A percentile compares a stretch with the other conserved stretches of the same genome.
Evolutionary conservation across 2,888 invertebrate species (phyloP).

Genomic region (Platycheirus albimanus): DNA sequence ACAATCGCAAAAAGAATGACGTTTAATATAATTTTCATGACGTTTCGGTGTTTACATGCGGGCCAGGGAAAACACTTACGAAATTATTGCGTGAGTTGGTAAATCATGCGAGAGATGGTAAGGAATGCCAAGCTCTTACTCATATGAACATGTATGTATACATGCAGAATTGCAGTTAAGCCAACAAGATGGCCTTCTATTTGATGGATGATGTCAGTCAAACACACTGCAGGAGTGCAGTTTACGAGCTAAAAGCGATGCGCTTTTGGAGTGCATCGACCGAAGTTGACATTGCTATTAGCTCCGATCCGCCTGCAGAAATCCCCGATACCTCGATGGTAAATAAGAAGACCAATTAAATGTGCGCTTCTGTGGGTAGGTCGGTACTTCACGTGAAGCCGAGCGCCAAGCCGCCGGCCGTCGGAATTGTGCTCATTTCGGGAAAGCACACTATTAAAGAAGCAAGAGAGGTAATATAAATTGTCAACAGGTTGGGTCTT

Average conservation of each 20-base stretch:
- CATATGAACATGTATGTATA: no score
- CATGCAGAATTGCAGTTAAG: constrained; percentile 27
- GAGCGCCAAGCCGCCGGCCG: background rate
- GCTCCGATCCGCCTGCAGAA: constrained; percentile 63
- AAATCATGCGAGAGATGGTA: background rate
- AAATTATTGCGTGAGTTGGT: constrained; percentile 18
- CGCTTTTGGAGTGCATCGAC: constrained; percentile 51
- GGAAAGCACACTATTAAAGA: constrained; percentile 28
- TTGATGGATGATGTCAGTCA: constrained; percentile 30
- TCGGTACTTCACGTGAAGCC: constrained; percentile 41
- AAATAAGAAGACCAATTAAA: constrained; percentile 48
- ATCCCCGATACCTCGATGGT: constrained; percentile 9
- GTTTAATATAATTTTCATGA: constrained; percentile 39
- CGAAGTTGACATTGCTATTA: constrained; percentile 56
- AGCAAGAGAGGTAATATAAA: no score
- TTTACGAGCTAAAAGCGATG: constrained; percentile 5
- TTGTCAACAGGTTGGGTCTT: constrained; percentile 68
- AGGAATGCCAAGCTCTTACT: background rate
- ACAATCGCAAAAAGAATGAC: constrained; percentile 55
- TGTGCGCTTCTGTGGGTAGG: constrained; percentile 23
- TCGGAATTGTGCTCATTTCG: background rate
- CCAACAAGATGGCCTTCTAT: constrained; percentile 42
- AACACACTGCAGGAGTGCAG: background rate
- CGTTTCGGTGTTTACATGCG: constrained; percentile 54
- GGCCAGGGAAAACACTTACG: constrained; percentile 54